phyloP scores from a whole-genome alignment of 2,113 vertebrate species.

The Hippocampus mohnikei region DNA sequence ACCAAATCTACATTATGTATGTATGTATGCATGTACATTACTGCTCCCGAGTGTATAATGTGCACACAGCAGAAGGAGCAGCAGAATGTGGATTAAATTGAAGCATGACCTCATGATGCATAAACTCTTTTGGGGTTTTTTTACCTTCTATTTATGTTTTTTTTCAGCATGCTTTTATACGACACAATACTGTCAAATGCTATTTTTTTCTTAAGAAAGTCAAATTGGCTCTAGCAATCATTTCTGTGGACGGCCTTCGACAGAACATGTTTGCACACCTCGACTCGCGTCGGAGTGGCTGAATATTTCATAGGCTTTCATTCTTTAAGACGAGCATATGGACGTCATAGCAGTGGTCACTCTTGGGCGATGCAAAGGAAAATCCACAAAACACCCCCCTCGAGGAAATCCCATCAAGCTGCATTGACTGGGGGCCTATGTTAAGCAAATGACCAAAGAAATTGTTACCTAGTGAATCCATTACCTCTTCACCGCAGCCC shows the following conservation, averaged over 20 bases:
- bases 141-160: too few relatives aligned
- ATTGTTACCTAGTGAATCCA: slow-evolving; percentile 58
- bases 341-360: slow-evolving; percentile 34
- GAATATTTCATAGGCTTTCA: slow-evolving; percentile 35
- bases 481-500: slow-evolving; percentile 46
- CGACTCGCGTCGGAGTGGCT: neutral
- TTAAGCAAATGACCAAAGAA: slow-evolving; percentile 63
- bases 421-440: slow-evolving; percentile 41
- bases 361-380: slow-evolving; percentile 32
- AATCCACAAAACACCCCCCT: slow-evolving; percentile 39
- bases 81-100: too few relatives aligned
- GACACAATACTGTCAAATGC: too few relatives aligned
- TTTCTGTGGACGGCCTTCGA: neutral
- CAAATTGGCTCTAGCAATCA: too few relatives aligned
- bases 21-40: too few relatives aligned
- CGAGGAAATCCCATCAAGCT: slow-evolving; percentile 40
- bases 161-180: too few relatives aligned
- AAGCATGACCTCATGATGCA: too few relatives aligned
- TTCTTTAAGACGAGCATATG: slow-evolving; percentile 17
- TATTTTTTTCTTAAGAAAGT: too few relatives aligned
- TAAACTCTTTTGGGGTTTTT: too few relatives aligned
- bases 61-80: too few relatives aligned
- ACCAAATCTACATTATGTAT: too few relatives aligned
- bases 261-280: neutral
- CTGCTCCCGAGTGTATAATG: too few relatives aligned